Evolutionary conservation across 1,140 invertebrate species (phyloP).

Genomic region (Micrasema minimum): DNA sequence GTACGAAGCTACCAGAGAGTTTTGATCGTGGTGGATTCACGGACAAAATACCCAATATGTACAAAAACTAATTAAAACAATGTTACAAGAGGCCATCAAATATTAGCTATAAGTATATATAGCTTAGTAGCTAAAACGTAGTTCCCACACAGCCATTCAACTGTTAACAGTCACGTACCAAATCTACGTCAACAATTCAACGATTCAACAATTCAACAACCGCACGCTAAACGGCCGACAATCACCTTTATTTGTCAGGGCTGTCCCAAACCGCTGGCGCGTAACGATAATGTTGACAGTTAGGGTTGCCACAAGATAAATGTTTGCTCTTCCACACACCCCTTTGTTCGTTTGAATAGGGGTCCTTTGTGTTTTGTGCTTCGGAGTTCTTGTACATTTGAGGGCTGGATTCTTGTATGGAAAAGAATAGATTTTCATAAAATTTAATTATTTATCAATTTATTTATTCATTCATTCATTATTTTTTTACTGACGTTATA

Average conservation of each 20-base stretch:
- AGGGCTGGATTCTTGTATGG: neutral
- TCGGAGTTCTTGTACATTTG: too few species aligned
- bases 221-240: constrained; percentile 23
- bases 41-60: too few species aligned
- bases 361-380: neutral
- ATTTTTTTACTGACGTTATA: too few species aligned
- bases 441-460: too few species aligned
- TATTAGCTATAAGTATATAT: too few species aligned
- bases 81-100: too few species aligned
- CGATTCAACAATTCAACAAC: constrained; percentile 2
- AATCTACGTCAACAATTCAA: constrained; percentile 20
- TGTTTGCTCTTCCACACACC: constrained; percentile 35
- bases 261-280: constrained; percentile 4
- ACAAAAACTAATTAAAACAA: too few species aligned
- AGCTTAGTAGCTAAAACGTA: too few species aligned
- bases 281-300: constrained; percentile 33
- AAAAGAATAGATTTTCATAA: too few species aligned
- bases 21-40: too few species aligned
- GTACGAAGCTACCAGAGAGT: too few species aligned
- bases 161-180: neutral
- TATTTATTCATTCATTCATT: too few species aligned
- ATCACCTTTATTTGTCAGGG: constrained; percentile 24
- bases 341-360: constrained; percentile 29
- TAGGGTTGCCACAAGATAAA: constrained; percentile 40
- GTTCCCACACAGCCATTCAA: neutral